These are phyloP conservation scores for Dolichoris vasculosae DNA, from an alignment of 1,140 invertebrate species.

Conservation along the genomic window DNA sequence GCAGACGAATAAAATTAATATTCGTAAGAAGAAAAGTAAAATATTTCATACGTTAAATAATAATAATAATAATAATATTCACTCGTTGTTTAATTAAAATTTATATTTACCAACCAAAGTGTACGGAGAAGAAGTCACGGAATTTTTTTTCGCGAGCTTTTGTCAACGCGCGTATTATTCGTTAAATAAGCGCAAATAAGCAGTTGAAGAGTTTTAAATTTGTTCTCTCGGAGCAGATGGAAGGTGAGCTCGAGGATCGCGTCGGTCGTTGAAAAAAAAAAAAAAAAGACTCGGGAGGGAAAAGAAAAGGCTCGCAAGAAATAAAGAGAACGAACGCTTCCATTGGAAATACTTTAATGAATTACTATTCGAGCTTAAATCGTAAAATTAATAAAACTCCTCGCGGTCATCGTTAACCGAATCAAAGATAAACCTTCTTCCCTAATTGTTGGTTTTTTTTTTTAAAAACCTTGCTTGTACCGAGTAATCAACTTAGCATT, in stretches of 20 bases:
- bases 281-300: neutral
- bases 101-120: neutral
- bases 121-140: neutral
- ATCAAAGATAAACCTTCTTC: neutral
- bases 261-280: neutral
- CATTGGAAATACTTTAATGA: neutral
- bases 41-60: too few species aligned
- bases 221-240: neutral
- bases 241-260: neutral
- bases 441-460: neutral
- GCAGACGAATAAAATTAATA: too few species aligned
- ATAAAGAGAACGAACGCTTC: conserved; percentile 27
- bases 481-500: neutral
- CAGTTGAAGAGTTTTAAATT: conserved; percentile 46
- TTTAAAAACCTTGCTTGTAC: too few species aligned
- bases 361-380: neutral
- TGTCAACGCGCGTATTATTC: conserved; percentile 12
- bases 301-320: conserved; percentile 32
- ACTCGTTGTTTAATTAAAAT: conserved; percentile 6
- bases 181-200: conserved; percentile 43
- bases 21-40: too few species aligned
- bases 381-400: neutral
- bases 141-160: neutral
- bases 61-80: too few species aligned
- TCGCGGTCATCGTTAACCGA: neutral